A percentile compares a stretch with the other conserved stretches of the same genome.
phyloP scores from a whole-genome alignment of 2,113 vertebrate species.

The Tetrao urogallus region DNA sequence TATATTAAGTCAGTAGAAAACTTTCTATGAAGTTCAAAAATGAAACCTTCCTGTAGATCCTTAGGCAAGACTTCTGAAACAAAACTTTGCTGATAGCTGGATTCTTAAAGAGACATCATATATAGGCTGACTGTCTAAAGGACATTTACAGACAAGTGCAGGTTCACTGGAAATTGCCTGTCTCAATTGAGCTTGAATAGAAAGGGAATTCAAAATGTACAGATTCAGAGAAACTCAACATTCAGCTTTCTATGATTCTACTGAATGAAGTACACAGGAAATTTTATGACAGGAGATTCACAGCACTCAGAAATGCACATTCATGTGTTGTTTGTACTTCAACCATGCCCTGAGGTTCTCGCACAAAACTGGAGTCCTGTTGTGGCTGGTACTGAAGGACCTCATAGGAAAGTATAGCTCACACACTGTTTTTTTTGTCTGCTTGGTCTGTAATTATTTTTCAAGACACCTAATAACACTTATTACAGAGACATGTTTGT shows the following conservation, averaged over 20 bases:
- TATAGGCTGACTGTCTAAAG: neutral
- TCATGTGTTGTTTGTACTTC: neutral
- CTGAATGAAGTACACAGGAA: neutral
- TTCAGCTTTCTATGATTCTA: neutral
- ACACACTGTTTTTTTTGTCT: neutral
- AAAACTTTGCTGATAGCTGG: neutral
- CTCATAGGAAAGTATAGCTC: neutral
- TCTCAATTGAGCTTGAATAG: neutral
- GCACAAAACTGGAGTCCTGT: neutral
- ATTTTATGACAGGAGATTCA: neutral
- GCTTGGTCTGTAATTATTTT: neutral
- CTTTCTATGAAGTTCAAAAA: neutral
- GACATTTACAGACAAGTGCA: neutral
- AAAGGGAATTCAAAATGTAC: neutral
- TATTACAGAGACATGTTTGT: neutral
- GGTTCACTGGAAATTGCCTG: neutral
- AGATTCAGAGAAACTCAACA: neutral
- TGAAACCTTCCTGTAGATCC: neutral
- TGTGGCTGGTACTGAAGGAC: neutral
- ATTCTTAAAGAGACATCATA: neutral
- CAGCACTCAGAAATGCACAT: neutral
- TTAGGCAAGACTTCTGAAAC: neutral
- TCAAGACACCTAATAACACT: neutral
- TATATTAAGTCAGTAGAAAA: neutral
- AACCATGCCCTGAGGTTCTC: neutral